Evolutionary conservation across 2,888 invertebrate species (phyloP), one percentile per base, ranked within the genome.

Genomic region (Rhaphigaster nebulosa): DNA sequence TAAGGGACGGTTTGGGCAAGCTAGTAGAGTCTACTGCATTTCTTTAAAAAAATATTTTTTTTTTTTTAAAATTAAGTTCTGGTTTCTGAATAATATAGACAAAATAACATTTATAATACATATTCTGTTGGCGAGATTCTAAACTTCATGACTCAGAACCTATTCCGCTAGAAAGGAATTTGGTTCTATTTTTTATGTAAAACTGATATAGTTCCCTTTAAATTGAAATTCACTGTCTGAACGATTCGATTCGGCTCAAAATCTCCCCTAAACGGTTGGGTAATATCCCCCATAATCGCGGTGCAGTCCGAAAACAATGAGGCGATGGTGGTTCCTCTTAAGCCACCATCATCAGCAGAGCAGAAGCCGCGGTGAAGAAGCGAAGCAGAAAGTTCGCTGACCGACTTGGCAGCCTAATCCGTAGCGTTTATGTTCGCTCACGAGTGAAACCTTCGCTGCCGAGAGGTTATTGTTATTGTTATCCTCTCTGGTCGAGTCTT

Each of bases 371-470:
- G 38, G 1, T 6, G 76, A 76, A 76, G 76, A 76, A 15, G 20
- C 20, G 18, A 34, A 38, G 76, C 76, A 76, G 76, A 38, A 76
- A 76, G 76, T 76, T 76, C 76, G 76, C 76, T 76, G 76, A 76
- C 76, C 76, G 18, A 45, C 0, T 5, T 20, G 3, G 18, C 20
- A 38, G 34, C 12, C 76, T 76, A 76, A 76, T 76, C 76, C 76
- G 76, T 8, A 76, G 38, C 76, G 76, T 18, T 8, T 38, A 34
- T 76, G 76, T 20, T 29, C 34, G 34, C 38, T 76, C 76, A 76
- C 76, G 76, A 76, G 76, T 76, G 76, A 76, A 76, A 38, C 76
- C 76, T 20, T 38, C 76, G 4, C 34, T 18, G 13, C 76, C 0
- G n/a, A n/a, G n/a, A 10, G 60, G 45, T 45, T 45, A 45, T 45